These are phyloP conservation scores for Petrocephalus sullivani DNA, from an alignment of 2,797 vertebrate species.

Conservation along the genomic window DNA sequence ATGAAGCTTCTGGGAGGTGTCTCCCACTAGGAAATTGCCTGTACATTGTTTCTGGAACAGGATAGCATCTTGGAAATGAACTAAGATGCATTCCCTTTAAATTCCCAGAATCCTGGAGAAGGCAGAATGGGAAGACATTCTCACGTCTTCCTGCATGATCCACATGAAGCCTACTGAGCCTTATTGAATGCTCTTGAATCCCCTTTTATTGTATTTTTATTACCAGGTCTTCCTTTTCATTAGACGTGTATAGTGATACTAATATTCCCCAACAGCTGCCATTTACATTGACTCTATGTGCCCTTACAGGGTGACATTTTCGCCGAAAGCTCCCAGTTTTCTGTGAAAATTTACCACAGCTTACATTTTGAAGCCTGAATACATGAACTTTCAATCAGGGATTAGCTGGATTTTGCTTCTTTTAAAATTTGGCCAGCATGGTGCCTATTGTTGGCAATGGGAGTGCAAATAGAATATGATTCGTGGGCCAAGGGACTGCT, in stretches of 20 bases:
- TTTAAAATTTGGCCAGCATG: conserved; percentile 77
- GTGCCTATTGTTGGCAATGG: conserved; percentile 72
- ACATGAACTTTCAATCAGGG: conserved; percentile 80
- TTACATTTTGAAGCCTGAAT: conserved; percentile 72
- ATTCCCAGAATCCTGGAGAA: neutral
- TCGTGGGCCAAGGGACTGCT: conserved; percentile 73
- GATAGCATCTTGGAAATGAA: neutral
- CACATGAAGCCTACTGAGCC: neutral
- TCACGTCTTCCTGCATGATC: neutral
- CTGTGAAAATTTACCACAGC: conserved; percentile 74
- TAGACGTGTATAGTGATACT: conserved; percentile 41
- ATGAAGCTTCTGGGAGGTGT: neutral
- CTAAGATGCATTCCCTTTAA: neutral
- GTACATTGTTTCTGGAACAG: neutral
- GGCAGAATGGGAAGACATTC: neutral
- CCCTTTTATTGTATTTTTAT: neutral
- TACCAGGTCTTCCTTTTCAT: neutral
- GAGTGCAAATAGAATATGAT: conserved; percentile 78
- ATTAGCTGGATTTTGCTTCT: conserved; percentile 82
- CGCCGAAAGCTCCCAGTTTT: conserved; percentile 60
- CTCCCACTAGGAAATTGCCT: neutral
- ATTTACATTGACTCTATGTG: conserved; percentile 42
- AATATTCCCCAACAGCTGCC: conserved; percentile 42
- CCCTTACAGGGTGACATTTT: conserved; percentile 39
- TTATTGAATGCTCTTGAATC: conserved; percentile 10